Base-by-base conservation (phyloP, 1,140 invertebrate species). In the Drosophila baimaii region DNA sequence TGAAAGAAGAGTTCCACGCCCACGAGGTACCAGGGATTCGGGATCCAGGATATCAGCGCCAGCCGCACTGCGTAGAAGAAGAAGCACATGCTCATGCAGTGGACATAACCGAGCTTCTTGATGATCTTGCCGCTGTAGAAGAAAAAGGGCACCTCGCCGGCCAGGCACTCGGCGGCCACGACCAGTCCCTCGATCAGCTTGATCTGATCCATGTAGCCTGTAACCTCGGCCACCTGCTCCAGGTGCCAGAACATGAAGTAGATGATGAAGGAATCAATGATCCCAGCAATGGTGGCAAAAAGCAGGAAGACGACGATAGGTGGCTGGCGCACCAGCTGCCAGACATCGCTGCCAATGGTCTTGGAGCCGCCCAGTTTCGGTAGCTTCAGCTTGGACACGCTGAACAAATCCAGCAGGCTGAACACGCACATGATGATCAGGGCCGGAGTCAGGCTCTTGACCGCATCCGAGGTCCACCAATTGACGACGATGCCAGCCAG, bases 181-280 rank as follows among this genome's bases (percentile, higher is more conserved):
- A 95, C 95, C 1, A 96, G 91, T 12, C 96, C 96, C 92, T 96
- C 95, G 62, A 96, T 94, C 7, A 96, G 91, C 92, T 96, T 96
- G 13, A 96, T 95, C 47, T 94, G 92, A n/a, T 92, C 92, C 90
- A 93, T 94, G 12, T 93, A 93, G 17, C 93, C 93, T 0, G 94
- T 95, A 41, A 91, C 77, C 21, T 92, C 91, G 0, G 96, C 96
- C 19, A 97, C 91, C 79, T 96, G 95, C 92, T 97, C 95, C 35
- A 96, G 79, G 84, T 92, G 96, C 96, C 96, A 96, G 81, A 97
- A 96, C 91, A 96, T 93, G 80, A 95, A 96, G 78, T 96, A 96
- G 35, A 96, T 95, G 17, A 96, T 94, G 84, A 96, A 96, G 58
- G 95, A 95, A 81, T 96, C 96, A 35, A 96, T 92, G 13, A 96